Percentiles rank a stretch among this genome's conserved stretches.
These are phyloP conservation scores for Notarius lentiginosus DNA, from an alignment of 2,113 vertebrate genomes.

Conservation along the genomic window DNA sequence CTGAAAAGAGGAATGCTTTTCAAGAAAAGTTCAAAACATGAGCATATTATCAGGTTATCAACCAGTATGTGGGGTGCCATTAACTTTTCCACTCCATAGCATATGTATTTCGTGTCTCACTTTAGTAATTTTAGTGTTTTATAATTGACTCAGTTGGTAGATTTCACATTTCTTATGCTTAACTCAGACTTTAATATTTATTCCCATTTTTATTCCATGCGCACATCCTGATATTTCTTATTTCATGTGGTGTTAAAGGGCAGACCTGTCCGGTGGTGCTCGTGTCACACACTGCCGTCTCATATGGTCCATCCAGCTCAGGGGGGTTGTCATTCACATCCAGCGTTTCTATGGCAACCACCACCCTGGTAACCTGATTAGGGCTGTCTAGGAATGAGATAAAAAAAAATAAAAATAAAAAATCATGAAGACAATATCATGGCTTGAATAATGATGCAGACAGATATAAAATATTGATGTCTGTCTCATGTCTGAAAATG, in stretches of 20 bases:
- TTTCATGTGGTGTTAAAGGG: conserved; percentile 1
- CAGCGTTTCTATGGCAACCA: conserved; percentile 83
- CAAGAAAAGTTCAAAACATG: background rate
- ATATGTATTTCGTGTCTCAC: background rate
- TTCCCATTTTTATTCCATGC: background rate
- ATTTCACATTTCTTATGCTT: background rate
- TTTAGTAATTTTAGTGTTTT: background rate
- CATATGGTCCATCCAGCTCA: conserved; percentile 80
- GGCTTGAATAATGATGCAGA: conserved; percentile 25
- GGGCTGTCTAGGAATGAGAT: conserved; percentile 77
- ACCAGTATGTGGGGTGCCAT: conserved; percentile 5
- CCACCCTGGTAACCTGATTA: conserved; percentile 78
- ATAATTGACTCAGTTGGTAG: background rate
- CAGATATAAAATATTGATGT: background rate
- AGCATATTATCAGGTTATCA: background rate
- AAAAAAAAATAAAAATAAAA: background rate
- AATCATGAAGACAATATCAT: conserved; percentile 7
- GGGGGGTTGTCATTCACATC: conserved; percentile 89
- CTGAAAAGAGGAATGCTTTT: background rate
- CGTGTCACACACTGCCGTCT: conserved; percentile 84
- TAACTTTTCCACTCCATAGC: background rate
- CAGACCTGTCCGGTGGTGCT: conserved; percentile 78
- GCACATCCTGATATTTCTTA: too few relatives aligned
- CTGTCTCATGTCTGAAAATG: background rate
- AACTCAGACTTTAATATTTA: background rate